phyloP scores from a whole-genome alignment of 2,797 vertebrate genomes.

The Cyprinella venusta region DNA sequence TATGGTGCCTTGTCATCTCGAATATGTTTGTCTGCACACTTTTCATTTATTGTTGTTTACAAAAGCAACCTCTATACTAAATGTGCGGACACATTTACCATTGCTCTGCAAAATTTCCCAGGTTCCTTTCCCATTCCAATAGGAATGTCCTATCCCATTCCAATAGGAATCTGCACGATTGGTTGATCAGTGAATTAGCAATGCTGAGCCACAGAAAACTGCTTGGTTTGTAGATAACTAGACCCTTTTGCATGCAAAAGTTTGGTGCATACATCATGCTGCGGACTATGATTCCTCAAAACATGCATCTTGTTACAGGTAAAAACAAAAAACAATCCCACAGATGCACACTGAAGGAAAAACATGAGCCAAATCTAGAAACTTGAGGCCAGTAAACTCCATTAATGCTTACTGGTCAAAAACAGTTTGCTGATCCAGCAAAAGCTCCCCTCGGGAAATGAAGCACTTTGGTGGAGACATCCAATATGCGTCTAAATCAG shows the following conservation, averaged over 20 bases:
- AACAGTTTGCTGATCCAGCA: slow-evolving; percentile 16
- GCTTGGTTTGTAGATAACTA: not conserved
- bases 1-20: not conserved
- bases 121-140: not conserved
- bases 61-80: not conserved
- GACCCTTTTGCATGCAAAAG: not conserved
- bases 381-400: not conserved
- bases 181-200: not conserved
- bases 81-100: not conserved
- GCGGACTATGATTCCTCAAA: not conserved
- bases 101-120: not conserved
- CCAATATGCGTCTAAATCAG: slow-evolving; percentile 14
- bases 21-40: slow-evolving; percentile 6
- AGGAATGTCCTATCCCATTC: not conserved
- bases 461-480: slow-evolving; percentile 31
- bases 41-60: not conserved
- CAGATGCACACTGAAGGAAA: not conserved
- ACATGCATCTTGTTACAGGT: not conserved
- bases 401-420: slow-evolving; percentile 5
- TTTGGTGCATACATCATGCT: not conserved
- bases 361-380: not conserved
- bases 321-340: not conserved
- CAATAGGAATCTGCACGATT: too few species aligned
- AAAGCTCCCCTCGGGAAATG: not conserved
- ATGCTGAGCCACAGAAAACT: not conserved